Base-by-base conservation (phyloP, 2,888 invertebrate species). In the Harpalus rubripes region DNA sequence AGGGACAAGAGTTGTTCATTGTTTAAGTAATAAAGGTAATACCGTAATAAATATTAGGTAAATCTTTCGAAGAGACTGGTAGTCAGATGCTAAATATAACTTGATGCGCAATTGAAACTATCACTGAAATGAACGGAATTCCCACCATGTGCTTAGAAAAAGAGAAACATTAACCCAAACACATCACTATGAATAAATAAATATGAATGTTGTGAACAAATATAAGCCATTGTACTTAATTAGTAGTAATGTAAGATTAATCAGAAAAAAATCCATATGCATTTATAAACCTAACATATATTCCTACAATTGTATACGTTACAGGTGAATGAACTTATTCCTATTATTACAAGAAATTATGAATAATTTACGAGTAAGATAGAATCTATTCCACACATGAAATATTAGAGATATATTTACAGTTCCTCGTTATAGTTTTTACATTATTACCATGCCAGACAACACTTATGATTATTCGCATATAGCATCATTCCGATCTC, bases 211-310 rank as follows among this genome's bases (percentile, higher is more conserved):
- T 22, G 22, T 22, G 22, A 22, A 32, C 32, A 32, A 32, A 32
- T 22, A 32, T 4, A 32, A 10, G 12, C 44, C 44, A 12, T 52
- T 52, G 44, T 52, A 52, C 10, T 3, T 10, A 52, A 52, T 52
- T 52, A 52, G 44, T 52, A 52, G 12, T 52, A 52, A 52, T 12
- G 44, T 52, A 52, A 52, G 44, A 52, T 52, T 52, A 52, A 52
- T 52, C 44, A 52, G 44, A 52, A 52, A 52, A 32, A 52, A 52
- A 52, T 52, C 44, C 44, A 52, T 52, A 52, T 52, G 5, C 44
- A 52, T 52, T 52, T 52, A 52, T 10, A 52, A 12, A 12, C 5
- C 5, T 32, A 32, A 32, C 32, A 12, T 52, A 52, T 52, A 52
- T 52, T 52, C 44, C 8, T 52, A 52, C 44, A 52, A 52, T 52